These are phyloP conservation scores for Rhynchopsitta pachyrhyncha DNA, from an alignment of 2,113 vertebrate species.

Conservation along the genomic window DNA sequence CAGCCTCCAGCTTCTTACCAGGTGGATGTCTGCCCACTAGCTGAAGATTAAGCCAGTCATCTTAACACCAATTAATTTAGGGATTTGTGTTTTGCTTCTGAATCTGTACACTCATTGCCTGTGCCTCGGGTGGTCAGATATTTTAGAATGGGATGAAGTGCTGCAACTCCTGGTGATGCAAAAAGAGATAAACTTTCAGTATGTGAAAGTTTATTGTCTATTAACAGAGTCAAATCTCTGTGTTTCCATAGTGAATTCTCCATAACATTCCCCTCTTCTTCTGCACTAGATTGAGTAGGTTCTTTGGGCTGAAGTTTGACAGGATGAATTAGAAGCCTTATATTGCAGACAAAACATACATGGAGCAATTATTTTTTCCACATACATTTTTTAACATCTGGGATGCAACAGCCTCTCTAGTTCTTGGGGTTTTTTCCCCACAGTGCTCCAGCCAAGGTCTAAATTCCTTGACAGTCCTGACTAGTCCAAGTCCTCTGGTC, in stretches of 20 bases:
- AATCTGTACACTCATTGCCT: accelerated
- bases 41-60: background rate
- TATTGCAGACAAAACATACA: background rate
- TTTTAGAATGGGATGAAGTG: background rate
- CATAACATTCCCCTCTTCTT: background rate
- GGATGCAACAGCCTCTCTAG: background rate
- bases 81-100: background rate
- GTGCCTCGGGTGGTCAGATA: background rate
- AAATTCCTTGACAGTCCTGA: background rate
- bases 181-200: background rate
- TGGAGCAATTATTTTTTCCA: background rate
- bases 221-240: background rate
- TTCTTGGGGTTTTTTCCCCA: background rate
- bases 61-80: background rate
- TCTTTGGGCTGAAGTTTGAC: background rate
- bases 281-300: accelerated
- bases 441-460: background rate
- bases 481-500: background rate
- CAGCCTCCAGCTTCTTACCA: background rate
- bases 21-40: background rate
- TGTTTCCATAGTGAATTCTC: background rate
- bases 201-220: background rate
- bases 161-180: background rate
- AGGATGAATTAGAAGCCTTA: background rate
- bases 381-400: background rate